These are phyloP conservation scores for Sphaerophoria taeniata DNA, from an alignment of 2,888 invertebrate species.

Conservation along the genomic window DNA sequence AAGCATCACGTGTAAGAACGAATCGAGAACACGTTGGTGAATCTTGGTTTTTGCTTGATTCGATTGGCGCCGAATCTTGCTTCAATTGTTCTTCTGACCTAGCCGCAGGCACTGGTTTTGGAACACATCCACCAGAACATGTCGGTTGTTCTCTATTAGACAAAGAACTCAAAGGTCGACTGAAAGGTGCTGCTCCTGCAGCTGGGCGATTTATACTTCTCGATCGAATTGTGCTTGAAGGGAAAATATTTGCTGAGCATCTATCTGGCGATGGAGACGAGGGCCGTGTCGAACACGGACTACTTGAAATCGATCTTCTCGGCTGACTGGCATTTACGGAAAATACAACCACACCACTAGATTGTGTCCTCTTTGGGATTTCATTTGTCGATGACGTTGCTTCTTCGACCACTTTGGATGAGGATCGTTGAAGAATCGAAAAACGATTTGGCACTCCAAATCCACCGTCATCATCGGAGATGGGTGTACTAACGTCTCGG, in stretches of 20 bases:
- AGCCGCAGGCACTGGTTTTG: too few relatives aligned
- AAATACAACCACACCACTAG: constrained; percentile 35
- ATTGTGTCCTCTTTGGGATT: constrained; percentile 15
- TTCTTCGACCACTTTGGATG: constrained; percentile 59
- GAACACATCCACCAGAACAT: constrained; percentile 38
- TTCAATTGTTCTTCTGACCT: background rate
- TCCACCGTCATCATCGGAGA: constrained; percentile 49
- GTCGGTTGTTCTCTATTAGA: constrained; percentile 39
- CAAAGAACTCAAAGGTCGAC: background rate
- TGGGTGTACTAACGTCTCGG: constrained; percentile 36
- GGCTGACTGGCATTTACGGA: constrained; percentile 15
- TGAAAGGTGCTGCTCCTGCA: background rate
- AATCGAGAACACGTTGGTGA: too few relatives aligned
- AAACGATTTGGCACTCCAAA: constrained; percentile 1
- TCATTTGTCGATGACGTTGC: constrained; percentile 63
- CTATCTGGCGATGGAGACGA: constrained; percentile 36
- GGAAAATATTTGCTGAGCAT: constrained; percentile 10
- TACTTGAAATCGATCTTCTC: constrained; percentile 49
- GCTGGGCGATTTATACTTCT: background rate
- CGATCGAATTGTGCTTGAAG: constrained; percentile 47
- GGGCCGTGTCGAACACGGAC: constrained; percentile 39
- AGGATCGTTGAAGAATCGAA: background rate
- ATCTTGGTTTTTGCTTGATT: too few relatives aligned
- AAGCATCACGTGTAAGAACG: background rate
- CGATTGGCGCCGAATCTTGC: background rate